Evolutionary conservation across 2,797 vertebrate species (phyloP).

Genomic region (Myotis pilosus): DNA sequence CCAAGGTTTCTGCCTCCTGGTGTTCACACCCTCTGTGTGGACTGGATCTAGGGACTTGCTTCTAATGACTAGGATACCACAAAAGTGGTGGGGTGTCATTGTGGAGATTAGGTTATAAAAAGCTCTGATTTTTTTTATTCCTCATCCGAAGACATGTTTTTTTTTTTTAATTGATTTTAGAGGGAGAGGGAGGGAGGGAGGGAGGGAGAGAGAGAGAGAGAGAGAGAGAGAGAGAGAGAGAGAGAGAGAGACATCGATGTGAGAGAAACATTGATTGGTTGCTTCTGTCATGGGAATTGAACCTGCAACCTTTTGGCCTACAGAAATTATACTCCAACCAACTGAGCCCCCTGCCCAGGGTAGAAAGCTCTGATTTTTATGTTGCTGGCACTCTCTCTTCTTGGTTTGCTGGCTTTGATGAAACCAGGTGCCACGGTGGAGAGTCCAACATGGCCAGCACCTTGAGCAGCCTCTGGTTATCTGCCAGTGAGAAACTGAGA

Average conservation of each 20-base stretch:
- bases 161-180: too few relatives aligned
- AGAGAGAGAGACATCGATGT: neutral
- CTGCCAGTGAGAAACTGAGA: neutral
- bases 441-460: neutral
- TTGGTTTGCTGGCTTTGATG: neutral
- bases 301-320: neutral
- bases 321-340: neutral
- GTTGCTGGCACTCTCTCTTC: neutral
- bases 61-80: neutral
- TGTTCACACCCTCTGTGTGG: neutral
- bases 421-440: neutral
- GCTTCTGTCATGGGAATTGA: neutral
- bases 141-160: neutral
- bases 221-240: too few relatives aligned
- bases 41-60: neutral
- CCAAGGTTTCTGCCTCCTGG: neutral
- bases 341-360: neutral
- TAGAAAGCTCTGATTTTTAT: neutral
- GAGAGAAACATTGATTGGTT: neutral
- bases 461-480: neutral
- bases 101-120: neutral
- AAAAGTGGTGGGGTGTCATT: neutral
- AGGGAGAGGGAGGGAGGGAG: neutral
- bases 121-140: neutral
- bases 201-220: too few relatives aligned